Base-by-base conservation (phyloP, 2,888 invertebrate species). In the Amphipyra berbera region DNA sequence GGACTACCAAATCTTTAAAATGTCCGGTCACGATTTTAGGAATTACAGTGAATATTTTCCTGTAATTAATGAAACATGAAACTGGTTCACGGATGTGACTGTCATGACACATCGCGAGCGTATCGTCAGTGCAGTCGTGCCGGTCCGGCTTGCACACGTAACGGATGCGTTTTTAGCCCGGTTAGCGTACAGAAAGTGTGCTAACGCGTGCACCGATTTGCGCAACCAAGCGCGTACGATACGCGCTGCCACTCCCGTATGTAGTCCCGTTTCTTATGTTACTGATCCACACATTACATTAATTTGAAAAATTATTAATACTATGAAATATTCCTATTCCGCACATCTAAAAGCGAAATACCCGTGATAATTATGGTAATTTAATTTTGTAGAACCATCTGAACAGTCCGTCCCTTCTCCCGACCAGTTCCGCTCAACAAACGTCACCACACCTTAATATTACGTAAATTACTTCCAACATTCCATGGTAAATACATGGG, bases 181-280 rank as follows among this genome's bases (percentile, higher is more conserved):
- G 85, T 87, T 86, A 87, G 85, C 78, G 75, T 82, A 82, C 90
- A 88, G 90, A 93, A 94, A 93, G 92, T 94, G 90, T 93, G 93
- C 85, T 91, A 92, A 88, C 85, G 85, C 85, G 84, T 88, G 84
- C 86, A 84, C 81, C 84, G 82, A 83, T 88, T 85, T 91, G 87
- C 85, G 86, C 93, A 91, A 83, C 90, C 84, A 82, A 90, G 86
- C 92, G 90, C 82, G 78, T 75, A 87, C 84, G 89, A 88, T 86
- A 89, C 90, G 90, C 90, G 82, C 88, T 79, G 76, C 72, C 76
- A 78, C 81, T 87, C 88, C 89, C 86, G 85, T 82, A 74, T 69
- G 64, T 63, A 73, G 82, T 91, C 90, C 90, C 91, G 91, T 91
- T 91, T 79, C 56, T 75, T 59, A 76, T 73, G 52, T 47, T 63